Conservation (phyloP, 2,113 vertebrate species). For the Chascanopsetta lugubris region DNA sequence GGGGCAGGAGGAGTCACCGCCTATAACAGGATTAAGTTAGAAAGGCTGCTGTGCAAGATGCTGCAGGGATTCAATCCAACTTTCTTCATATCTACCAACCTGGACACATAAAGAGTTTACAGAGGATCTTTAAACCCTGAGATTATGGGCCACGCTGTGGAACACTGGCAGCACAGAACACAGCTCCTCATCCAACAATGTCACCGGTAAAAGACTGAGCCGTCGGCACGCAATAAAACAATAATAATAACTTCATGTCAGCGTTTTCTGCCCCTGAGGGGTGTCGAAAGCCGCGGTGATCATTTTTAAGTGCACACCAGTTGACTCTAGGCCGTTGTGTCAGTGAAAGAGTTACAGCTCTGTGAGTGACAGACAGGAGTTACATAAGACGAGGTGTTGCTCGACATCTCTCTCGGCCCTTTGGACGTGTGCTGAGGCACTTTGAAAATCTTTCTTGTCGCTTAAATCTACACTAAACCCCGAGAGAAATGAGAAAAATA, state of each 20-base stretch:
- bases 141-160: neutral
- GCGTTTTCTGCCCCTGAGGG: constrained; percentile 6
- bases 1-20: neutral
- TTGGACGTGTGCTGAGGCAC: constrained; percentile 21
- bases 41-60: neutral
- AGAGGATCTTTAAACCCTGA: too few relatives aligned
- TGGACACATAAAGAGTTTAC: neutral
- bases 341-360: constrained; percentile 6
- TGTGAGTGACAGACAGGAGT: constrained; percentile 34
- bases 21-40: neutral
- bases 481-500: constrained; percentile 11
- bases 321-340: constrained; percentile 1
- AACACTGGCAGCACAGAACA: neutral
- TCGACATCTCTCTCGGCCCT: constrained; percentile 20
- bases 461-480: constrained; percentile 39
- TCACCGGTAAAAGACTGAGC: neutral
- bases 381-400: constrained; percentile 17
- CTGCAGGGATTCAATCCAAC: neutral
- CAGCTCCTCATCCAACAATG: neutral
- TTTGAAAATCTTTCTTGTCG: constrained; percentile 29
- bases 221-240: neutral
- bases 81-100: neutral
- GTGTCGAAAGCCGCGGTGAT: neutral
- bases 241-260: neutral
- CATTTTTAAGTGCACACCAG: neutral